phyloP scores from a whole-genome alignment of 2,113 vertebrate genomes.

The Hydrochoerus hydrochaeris region DNA sequence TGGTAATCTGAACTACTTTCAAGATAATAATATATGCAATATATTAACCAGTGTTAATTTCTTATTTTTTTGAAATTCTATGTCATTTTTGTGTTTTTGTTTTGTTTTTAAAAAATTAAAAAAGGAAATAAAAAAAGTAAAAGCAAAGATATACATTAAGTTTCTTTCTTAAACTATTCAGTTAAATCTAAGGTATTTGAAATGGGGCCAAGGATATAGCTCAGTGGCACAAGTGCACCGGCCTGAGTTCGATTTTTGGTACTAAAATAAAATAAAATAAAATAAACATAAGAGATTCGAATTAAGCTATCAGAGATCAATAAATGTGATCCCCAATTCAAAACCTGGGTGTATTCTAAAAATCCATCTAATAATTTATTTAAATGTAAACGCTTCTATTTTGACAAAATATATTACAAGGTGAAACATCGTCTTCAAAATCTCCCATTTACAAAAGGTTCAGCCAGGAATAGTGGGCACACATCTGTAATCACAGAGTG shows the following conservation, averaged over 20 bases:
- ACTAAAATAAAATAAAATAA: no score
- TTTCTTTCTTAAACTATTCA: not conserved
- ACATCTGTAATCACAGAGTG: not conserved
- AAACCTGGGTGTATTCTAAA: not conserved
- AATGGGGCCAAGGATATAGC: no score
- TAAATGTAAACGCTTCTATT: not conserved
- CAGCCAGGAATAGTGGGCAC: not conserved
- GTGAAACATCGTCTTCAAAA: conserved; percentile 13
- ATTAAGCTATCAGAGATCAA: conserved; percentile 2
- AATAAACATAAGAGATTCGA: not conserved
- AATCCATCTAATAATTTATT: not conserved
- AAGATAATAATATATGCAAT: no score
- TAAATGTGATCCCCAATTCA: not conserved
- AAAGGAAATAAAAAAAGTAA: not conserved
- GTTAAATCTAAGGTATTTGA: not conserved
- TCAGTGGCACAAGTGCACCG: no score
- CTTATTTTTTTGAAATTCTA: no score
- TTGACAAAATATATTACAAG: not conserved
- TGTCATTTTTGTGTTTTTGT: no score
- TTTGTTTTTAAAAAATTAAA: no score
- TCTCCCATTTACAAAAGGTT: not conserved
- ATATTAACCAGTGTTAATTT: no score
- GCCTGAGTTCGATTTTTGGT: no score
- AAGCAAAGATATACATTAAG: not conserved
- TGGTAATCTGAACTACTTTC: no score